Evolutionary conservation across 2,888 invertebrate species (phyloP).

Genomic region (Acanthosepion esculentum): DNA sequence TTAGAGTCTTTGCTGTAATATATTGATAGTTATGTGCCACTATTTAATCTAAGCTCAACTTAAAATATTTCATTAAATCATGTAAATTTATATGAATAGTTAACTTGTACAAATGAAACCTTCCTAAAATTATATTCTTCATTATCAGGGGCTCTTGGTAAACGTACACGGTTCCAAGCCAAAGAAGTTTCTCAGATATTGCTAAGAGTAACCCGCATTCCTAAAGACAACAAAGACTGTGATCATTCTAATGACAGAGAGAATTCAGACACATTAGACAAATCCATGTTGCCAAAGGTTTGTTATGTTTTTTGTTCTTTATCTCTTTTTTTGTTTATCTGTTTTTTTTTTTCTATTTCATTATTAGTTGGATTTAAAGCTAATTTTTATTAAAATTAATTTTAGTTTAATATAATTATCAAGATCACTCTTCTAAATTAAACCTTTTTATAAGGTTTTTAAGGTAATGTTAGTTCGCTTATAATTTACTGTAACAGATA

Average conservation of each 20-base stretch:
- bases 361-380: neutral
- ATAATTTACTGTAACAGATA: too few species aligned
- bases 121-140: neutral
- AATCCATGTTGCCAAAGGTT: slow-evolving; percentile 47
- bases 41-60: too few species aligned
- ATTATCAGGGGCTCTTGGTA: slow-evolving; percentile 83
- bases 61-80: neutral
- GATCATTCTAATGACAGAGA: slow-evolving; percentile 17
- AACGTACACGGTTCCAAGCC: slow-evolving; percentile 91
- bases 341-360: neutral
- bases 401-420: neutral
- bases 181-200: slow-evolving; percentile 88
- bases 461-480: too few species aligned
- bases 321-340: neutral
- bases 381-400: neutral
- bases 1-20: neutral
- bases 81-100: neutral
- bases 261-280: slow-evolving; percentile 45
- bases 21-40: neutral
- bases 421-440: neutral
- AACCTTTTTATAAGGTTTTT: neutral
- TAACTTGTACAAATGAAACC: neutral
- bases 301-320: neutral
- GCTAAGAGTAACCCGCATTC: slow-evolving; percentile 78
- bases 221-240: neutral